Evolutionary conservation across 2,888 invertebrate genomes (phyloP).

Genomic region (Dugesia japonica): DNA sequence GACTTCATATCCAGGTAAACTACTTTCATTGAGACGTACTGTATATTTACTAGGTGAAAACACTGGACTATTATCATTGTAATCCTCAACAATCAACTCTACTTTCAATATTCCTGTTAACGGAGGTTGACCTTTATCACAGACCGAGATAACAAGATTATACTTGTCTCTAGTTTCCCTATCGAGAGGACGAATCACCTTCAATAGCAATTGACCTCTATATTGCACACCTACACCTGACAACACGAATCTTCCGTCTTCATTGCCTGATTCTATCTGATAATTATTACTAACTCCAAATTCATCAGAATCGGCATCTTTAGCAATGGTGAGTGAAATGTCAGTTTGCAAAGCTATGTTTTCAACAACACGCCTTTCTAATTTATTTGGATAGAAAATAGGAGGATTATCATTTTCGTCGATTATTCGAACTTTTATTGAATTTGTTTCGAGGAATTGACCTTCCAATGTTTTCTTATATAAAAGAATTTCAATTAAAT

Average conservation of each 20-base stretch:
- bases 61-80: conserved; percentile 77
- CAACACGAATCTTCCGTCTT: conserved; percentile 69
- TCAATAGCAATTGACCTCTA: conserved; percentile 57
- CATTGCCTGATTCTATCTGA: conserved; percentile 72
- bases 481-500: neutral
- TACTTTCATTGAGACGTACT: conserved; percentile 76
- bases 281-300: conserved; percentile 79
- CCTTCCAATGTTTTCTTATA: neutral
- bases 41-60: conserved; percentile 85
- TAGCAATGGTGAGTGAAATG: conserved; percentile 71
- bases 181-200: conserved; percentile 75
- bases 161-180: conserved; percentile 72
- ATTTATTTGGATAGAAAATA: conserved; percentile 59
- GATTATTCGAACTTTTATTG: conserved; percentile 51
- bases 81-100: conserved; percentile 60
- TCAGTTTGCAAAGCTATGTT: conserved; percentile 73
- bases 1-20: conserved; percentile 71
- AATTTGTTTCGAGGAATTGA: neutral
- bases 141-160: conserved; percentile 69
- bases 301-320: conserved; percentile 68
- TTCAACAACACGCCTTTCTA: conserved; percentile 75
- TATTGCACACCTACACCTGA: conserved; percentile 53
- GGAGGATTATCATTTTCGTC: conserved; percentile 89
- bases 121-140: conserved; percentile 68
- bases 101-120: conserved; percentile 68